Evolutionary conservation across 2,888 invertebrate species (phyloP).

Genomic region (Tryphoninae sp.): DNA sequence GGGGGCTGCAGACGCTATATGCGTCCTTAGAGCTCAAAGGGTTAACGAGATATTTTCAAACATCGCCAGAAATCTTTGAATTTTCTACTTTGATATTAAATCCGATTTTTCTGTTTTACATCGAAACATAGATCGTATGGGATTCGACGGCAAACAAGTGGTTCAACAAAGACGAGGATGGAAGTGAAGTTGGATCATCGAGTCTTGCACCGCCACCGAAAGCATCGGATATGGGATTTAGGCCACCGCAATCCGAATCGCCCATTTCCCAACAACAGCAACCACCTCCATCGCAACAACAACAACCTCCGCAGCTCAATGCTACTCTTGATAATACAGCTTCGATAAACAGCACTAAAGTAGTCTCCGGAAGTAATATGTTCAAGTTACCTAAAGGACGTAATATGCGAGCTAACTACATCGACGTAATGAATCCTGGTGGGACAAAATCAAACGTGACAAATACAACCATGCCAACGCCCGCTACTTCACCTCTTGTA

Average conservation of each 20-base stretch:
- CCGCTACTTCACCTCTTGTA: constrained; percentile 80
- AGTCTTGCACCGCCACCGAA: constrained; percentile 87
- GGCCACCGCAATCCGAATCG: constrained; percentile 61
- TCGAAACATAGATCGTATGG: constrained; percentile 91
- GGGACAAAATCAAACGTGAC: constrained; percentile 81
- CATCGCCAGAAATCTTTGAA: not conserved
- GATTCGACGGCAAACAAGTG: constrained; percentile 93
- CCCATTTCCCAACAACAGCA: constrained; percentile 69
- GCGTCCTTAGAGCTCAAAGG: no score
- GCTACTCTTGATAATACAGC: constrained; percentile 49
- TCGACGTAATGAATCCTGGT: constrained; percentile 93
- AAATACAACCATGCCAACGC: constrained; percentile 76
- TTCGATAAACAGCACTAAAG: constrained; percentile 70
- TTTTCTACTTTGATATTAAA: not conserved
- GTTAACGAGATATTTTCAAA: not conserved
- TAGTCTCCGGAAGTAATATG: constrained; percentile 84
- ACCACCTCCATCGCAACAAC: constrained; percentile 66
- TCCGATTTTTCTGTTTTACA: constrained; percentile 26
- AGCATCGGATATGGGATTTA: constrained; percentile 83
- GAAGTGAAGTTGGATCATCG: constrained; percentile 82
- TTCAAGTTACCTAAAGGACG: constrained; percentile 91
- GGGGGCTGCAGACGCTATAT: no score
- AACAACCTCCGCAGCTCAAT: constrained; percentile 50
- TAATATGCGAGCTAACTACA: constrained; percentile 88
- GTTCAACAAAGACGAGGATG: constrained; percentile 91